Base-by-base conservation (phyloP, 2,113 vertebrate species). In the Pleuronectes platessa region DNA sequence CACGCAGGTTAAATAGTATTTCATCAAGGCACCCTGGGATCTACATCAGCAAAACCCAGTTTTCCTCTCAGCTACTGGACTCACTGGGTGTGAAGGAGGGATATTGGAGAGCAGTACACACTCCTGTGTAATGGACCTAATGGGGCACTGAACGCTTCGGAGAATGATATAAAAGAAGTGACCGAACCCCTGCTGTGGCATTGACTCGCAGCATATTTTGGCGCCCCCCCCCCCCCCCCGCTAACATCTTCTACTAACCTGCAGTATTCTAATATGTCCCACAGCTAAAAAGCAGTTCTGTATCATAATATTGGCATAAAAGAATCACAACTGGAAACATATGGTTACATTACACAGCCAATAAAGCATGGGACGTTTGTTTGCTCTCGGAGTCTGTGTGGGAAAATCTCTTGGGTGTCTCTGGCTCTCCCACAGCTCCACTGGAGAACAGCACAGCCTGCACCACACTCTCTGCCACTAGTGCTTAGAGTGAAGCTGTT, bases 1-100 rank as follows among this genome's bases (percentile, higher is more conserved):
- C 89, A 55, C 63, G 47, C 76, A 86, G 91, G 90, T 92, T 92
- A 90, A 93, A 92, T 90, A 90, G 77, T 86, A 92, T 92, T 90
- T 91, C 89, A 88, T 87, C 72, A 88, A 84, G 77, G 84, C 89
- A 75, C 89, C 91, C 84, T 87, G 89, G 91, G 92, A 91, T 92
- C 88, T 87, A 87, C 88, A 91, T 93, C 91, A 92, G 91, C 91
- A 92, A 89, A 31, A 81, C 79, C 51, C 51, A 55, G 73, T 81
- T 86, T 61, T 68, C 54, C 65, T 80, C 68, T 76, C 49, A 55
- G 75, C 72, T 31, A 11, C 69, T 59, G 71, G 81, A 82, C 78
- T 67, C 17, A 3, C 35, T 31, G 80, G 55, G 80, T 75, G 75
- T 55, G 66, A 71, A 61, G 64, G 79, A 61, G 64, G 62, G 35